Percentiles rank a stretch among this genome's conserved stretches.
Evolutionary conservation across 2,797 vertebrate species (phyloP).

Genomic region (Tauraco hartlaubi): DNA sequence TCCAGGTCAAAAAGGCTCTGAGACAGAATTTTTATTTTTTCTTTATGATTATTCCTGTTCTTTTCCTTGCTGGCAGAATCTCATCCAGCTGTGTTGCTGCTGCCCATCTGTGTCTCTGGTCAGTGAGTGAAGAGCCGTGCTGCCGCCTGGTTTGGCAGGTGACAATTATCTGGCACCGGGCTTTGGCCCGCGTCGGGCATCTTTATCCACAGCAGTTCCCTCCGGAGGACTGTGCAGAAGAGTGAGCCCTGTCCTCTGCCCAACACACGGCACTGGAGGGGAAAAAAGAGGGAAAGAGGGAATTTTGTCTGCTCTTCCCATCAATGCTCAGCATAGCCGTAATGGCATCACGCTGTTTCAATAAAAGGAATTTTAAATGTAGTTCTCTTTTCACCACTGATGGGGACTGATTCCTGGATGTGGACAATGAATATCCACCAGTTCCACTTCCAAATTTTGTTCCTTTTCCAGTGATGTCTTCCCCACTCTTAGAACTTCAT

Average conservation of each 20-base stretch:
- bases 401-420: background rate
- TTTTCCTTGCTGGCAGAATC: background rate
- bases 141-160: background rate
- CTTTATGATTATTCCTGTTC: background rate
- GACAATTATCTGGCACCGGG: background rate
- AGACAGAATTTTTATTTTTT: background rate
- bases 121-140: background rate
- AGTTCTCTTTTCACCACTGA: background rate
- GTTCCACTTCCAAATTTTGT: background rate
- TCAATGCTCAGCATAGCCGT: background rate
- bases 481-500: background rate
- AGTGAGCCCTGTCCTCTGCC: background rate
- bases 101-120: accelerated
- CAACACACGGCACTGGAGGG: accelerated
- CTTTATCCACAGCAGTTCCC: background rate
- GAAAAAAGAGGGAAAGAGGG: background rate
- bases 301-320: background rate
- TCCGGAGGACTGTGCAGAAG: background rate
- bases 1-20: background rate
- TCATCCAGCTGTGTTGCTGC: background rate
- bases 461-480: background rate
- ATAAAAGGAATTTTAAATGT: background rate
- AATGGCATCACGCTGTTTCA: background rate
- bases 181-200: background rate
- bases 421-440: background rate